Conservation (phyloP, 2,888 invertebrate genomes). For the Drosophila anomalata region DNA sequence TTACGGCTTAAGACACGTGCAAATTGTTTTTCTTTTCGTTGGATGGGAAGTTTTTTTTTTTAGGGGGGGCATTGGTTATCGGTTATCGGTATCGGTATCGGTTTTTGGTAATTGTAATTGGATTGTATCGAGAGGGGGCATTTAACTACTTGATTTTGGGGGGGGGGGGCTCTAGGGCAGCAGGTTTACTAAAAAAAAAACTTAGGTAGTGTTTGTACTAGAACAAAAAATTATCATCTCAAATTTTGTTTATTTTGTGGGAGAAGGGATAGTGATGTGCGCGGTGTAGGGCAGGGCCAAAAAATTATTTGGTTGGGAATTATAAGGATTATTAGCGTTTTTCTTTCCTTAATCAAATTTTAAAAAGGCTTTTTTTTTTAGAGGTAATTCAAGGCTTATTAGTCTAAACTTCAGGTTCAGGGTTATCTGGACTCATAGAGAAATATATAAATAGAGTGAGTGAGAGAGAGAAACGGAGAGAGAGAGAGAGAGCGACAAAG, state of each 20-base stretch:
- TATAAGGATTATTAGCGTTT: slow-evolving; percentile 6
- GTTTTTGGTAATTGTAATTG: slow-evolving; percentile 34
- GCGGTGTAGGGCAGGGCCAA: slow-evolving; percentile 33
- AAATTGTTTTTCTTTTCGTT: slow-evolving; percentile 51
- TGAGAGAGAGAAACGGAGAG: slow-evolving; percentile 24
- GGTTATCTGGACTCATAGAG: slow-evolving; percentile 31
- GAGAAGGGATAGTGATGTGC: slow-evolving; percentile 12
- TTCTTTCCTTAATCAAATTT: slow-evolving; percentile 23
- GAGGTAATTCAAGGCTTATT: slow-evolving; percentile 3
- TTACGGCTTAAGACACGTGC: slow-evolving; percentile 67
- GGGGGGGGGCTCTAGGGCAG: slow-evolving; percentile 4
- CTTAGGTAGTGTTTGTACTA: slow-evolving; percentile 8
- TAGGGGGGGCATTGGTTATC: not conserved
- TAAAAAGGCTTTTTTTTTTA: slow-evolving; percentile 9
- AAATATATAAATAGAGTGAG: slow-evolving; percentile 23
- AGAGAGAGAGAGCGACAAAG: slow-evolving; percentile 25
- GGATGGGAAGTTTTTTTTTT: not conserved
- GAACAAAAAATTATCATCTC: slow-evolving; percentile 19
- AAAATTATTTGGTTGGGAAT: slow-evolving; percentile 20
- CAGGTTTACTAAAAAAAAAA: slow-evolving; percentile 21
- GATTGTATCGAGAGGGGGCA: slow-evolving; percentile 4
- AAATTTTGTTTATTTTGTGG: slow-evolving; percentile 23
- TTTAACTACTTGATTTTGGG: slow-evolving; percentile 38
- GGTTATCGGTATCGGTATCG: not conserved
- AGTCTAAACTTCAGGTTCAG: slow-evolving; percentile 21